These are phyloP conservation scores for Hesperophylax magnus DNA, from an alignment of 1,140 invertebrate genomes.

Conservation along the genomic window DNA sequence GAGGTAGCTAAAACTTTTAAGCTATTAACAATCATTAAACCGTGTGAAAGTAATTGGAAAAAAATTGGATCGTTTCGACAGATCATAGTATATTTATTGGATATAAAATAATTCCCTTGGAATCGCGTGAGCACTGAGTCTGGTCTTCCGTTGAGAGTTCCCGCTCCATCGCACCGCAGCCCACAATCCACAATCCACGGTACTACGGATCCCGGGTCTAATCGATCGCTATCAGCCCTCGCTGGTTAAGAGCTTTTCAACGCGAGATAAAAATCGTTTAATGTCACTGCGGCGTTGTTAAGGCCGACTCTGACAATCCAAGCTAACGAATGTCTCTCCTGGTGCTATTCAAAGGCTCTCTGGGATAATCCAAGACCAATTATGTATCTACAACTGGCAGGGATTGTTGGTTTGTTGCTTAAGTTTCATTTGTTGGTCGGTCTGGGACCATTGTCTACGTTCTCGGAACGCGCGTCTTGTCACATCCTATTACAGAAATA, in stretches of 20 bases:
- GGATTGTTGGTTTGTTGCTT: not conserved
- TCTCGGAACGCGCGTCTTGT: conserved; percentile 1
- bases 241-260: conserved; percentile 52
- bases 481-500: conserved; percentile 9
- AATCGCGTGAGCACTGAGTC: no score
- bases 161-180: no score
- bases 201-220: conserved; percentile 48
- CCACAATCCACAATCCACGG: not conserved
- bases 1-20: no score
- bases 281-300: conserved; percentile 47
- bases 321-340: conserved; percentile 18
- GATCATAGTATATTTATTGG: no score
- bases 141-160: no score
- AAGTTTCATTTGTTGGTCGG: conserved; percentile 10
- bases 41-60: no score
- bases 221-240: conserved; percentile 54
- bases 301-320: conserved; percentile 7
- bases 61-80: no score
- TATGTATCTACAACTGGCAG: conserved; percentile 12
- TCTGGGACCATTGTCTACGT: conserved; percentile 4
- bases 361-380: conserved; percentile 24
- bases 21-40: no score
- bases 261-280: conserved; percentile 57
- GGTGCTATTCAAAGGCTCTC: not conserved
- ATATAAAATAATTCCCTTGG: no score